Evolutionary conservation across 2,113 vertebrate genomes (phyloP).

Genomic region (Boleophthalmus pectinirostris): DNA sequence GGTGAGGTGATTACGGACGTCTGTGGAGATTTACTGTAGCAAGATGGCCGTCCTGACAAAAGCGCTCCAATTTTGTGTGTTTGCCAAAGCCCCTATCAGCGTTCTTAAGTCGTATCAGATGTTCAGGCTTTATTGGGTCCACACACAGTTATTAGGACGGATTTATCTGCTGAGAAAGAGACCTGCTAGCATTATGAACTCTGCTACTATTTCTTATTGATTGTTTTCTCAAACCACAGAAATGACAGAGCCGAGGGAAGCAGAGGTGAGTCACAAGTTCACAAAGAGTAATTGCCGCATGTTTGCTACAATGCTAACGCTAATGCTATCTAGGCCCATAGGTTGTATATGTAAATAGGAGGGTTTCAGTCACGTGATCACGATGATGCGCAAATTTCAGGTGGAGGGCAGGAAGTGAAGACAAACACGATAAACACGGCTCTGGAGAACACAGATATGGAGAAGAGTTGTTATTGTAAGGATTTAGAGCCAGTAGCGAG

Average conservation of each 20-base stretch:
- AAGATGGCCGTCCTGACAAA: constrained; percentile 38
- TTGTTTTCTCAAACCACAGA: constrained; percentile 27
- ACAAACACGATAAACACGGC: no score
- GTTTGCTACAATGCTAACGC: no score
- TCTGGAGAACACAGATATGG: no score
- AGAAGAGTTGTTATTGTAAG: no score
- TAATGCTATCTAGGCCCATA: no score
- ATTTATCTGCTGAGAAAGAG: constrained; percentile 51
- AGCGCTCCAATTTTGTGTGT: constrained; percentile 46
- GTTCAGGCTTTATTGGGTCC: constrained; percentile 62
- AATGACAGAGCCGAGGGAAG: not conserved
- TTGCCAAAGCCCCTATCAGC: constrained; percentile 50
- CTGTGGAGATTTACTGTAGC: constrained; percentile 48
- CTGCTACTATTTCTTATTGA: constrained; percentile 12
- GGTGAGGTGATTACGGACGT: constrained; percentile 58
- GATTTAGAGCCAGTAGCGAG: no score
- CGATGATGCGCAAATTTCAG: no score
- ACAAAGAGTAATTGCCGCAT: not conserved
- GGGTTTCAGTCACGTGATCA: no score
- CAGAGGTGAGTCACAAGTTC: not conserved
- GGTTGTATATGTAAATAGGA: no score
- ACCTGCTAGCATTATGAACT: constrained; percentile 37
- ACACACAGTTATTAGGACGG: constrained; percentile 59
- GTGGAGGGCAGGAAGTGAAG: no score
- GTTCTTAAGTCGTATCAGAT: constrained; percentile 65